Conservation (phyloP, 1,140 invertebrate species). For the Laodelphax striatellus region DNA sequence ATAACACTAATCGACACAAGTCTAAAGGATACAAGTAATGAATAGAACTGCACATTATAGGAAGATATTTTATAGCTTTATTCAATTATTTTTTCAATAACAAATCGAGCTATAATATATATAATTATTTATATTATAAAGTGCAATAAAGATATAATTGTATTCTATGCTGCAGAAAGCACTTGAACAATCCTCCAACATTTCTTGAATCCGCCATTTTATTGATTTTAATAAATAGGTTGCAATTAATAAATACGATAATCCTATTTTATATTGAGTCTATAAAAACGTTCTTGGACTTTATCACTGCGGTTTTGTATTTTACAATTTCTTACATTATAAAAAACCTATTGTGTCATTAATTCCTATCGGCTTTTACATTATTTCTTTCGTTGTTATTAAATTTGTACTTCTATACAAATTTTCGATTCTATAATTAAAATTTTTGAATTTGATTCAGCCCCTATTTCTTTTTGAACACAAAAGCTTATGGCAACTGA, state of each 20-base stretch:
- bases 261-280: slow-evolving; percentile 1
- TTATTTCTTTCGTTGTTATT: too few relatives aligned
- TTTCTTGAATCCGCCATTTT: too few relatives aligned
- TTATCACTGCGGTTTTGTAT: slow-evolving; percentile 4
- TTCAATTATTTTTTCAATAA: too few relatives aligned
- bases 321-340: not conserved
- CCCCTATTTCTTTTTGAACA: too few relatives aligned
- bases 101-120: not conserved
- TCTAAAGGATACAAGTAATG: too few relatives aligned
- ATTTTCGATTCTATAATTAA: too few relatives aligned
- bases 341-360: not conserved
- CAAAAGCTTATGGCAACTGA: too few relatives aligned
- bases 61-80: too few relatives aligned
- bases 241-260: slow-evolving; percentile 3
- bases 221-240: not conserved
- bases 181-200: slow-evolving; percentile 1
- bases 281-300: slow-evolving; percentile 5
- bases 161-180: slow-evolving; percentile 12
- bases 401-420: too few relatives aligned
- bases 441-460: too few relatives aligned
- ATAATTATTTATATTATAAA: slow-evolving; percentile 8
- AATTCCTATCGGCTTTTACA: not conserved
- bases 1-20: too few relatives aligned
- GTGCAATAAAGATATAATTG: slow-evolving; percentile 11
- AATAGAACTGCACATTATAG: too few relatives aligned